phyloP scores from a whole-genome alignment of 2,888 invertebrate genomes.

The Morpho achilles region DNA sequence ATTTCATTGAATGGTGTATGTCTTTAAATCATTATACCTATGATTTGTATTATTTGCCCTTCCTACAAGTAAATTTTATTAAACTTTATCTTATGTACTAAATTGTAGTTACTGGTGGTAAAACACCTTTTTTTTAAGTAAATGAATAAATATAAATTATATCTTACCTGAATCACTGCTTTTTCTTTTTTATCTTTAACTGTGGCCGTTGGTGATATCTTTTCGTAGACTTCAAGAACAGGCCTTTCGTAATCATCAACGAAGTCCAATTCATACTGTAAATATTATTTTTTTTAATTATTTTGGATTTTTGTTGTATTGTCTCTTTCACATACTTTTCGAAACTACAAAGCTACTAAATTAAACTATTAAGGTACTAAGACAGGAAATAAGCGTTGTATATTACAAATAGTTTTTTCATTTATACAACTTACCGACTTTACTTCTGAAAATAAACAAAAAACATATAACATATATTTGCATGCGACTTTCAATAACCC shows the following conservation, averaged over 20 bases:
- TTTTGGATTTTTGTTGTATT: neutral
- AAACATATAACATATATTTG: constrained; percentile 38
- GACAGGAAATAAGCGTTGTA: no score
- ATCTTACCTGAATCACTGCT: constrained; percentile 53
- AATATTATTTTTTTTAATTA: constrained; percentile 21
- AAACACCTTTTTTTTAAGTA: no score
- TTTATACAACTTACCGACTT: constrained; percentile 4
- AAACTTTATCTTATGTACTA: no score
- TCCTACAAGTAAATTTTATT: no score
- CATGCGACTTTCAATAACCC: constrained; percentile 59
- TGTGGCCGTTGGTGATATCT: constrained; percentile 71
- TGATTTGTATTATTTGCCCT: no score
- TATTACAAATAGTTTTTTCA: no score
- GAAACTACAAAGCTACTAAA: no score
- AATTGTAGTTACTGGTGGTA: no score
- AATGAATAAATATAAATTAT: neutral
- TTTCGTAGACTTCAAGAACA: constrained; percentile 85
- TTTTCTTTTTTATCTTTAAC: constrained; percentile 68
- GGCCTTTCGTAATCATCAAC: constrained; percentile 87
- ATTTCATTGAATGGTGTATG: no score
- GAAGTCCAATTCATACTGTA: constrained; percentile 70
- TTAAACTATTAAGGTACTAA: no score
- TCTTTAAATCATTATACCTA: no score
- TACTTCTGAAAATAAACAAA: constrained; percentile 28
- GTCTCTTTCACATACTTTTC: neutral